Conservation (phyloP, 2,888 invertebrate genomes). For the Himalopsyche japonica region DNA sequence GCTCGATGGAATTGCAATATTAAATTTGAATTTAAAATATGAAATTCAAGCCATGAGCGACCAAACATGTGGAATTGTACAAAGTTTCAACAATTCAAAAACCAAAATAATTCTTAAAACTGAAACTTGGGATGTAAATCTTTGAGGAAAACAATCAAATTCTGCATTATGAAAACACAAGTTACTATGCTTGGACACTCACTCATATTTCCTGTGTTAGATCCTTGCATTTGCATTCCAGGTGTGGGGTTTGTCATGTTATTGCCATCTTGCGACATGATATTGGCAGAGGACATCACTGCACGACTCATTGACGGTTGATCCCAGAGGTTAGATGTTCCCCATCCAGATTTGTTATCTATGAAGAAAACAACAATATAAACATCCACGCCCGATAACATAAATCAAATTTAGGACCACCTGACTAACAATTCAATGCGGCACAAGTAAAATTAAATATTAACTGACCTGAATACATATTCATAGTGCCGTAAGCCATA, state of each 20-base stretch:
- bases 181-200: not conserved
- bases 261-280: not conserved
- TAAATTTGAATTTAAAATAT: no score
- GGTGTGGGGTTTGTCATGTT: not conserved
- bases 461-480: conserved; percentile 27
- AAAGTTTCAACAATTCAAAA: no score
- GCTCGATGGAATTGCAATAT: no score
- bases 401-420: no score
- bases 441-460: not conserved
- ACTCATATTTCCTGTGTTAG: not conserved
- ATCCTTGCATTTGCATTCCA: not conserved
- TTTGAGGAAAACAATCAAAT: no score
- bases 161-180: no score
- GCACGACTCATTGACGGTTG: conserved; percentile 7
- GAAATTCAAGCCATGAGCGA: no score
- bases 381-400: not conserved
- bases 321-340: conserved; percentile 17
- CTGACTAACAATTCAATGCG: not conserved
- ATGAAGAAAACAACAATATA: not conserved
- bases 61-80: no score
- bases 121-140: no score
- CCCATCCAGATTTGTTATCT: conserved; percentile 25
- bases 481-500: conserved; percentile 25
- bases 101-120: no score
- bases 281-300: not conserved